A percentile compares a stretch with the other conserved stretches of the same genome.
Evolutionary conservation across 2,888 invertebrate genomes (phyloP).

Genomic region (Escarpia spicata): DNA sequence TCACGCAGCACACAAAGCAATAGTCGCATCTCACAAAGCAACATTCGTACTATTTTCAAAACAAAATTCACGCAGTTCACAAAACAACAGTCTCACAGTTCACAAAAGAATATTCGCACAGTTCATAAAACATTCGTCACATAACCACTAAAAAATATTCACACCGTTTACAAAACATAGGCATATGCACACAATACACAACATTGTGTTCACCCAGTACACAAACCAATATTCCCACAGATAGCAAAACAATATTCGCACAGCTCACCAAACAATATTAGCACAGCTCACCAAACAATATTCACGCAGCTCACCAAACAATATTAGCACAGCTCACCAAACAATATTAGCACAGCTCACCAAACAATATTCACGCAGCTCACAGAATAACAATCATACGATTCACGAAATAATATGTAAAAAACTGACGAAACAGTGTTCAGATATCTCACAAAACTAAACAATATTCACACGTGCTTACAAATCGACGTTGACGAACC

Average conservation of each 20-base stretch:
- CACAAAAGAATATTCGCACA: not conserved
- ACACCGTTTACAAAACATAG: not conserved
- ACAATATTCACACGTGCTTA: not conserved
- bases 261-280: no score
- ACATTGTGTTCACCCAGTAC: no score
- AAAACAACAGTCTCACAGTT: not conserved
- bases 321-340: no score
- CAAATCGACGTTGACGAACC: not conserved
- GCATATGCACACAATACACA: no score
- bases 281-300: no score
- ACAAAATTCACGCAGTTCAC: not conserved
- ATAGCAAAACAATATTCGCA: no score
- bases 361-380: not conserved
- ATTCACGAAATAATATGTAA: not conserved
- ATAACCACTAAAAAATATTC: not conserved
- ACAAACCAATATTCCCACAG: no score
- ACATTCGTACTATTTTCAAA: not conserved
- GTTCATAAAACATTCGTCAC: not conserved
- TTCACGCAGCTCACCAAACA: not conserved
- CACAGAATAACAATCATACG: not conserved
- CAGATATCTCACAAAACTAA: not conserved
- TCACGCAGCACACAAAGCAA: no score
- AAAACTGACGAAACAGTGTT: not conserved
- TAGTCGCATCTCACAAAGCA: not conserved
- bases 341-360: no score